Evolutionary conservation across 2,113 vertebrate species (phyloP).

Genomic region (Xenopus laevis): DNA sequence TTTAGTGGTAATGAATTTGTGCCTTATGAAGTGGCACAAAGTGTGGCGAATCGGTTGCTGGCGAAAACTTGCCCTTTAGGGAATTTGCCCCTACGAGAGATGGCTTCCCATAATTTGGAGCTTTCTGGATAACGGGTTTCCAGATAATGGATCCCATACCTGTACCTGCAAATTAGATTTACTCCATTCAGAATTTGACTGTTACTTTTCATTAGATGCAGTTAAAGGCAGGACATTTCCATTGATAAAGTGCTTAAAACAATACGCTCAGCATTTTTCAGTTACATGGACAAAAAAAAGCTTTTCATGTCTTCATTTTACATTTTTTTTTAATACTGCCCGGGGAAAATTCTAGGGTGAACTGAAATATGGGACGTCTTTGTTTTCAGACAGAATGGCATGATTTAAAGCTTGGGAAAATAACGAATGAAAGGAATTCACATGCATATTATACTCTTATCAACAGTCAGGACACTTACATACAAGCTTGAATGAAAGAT

Average conservation of each 20-base stretch:
- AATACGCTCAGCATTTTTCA: not conserved
- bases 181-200: too few relatives aligned
- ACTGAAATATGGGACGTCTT: not conserved
- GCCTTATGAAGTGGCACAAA: too few relatives aligned
- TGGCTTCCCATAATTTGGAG: too few relatives aligned
- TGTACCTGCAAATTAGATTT: too few relatives aligned
- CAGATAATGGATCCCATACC: too few relatives aligned
- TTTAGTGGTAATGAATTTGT: too few relatives aligned
- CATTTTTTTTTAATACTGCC: not conserved
- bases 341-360: not conserved
- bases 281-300: not conserved
- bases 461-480: not conserved
- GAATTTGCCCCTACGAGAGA: too few relatives aligned
- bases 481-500: not conserved
- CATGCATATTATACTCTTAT: not conserved
- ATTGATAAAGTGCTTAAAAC: slow-evolving; percentile 1
- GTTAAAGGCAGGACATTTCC: not conserved
- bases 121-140: too few relatives aligned
- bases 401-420: not conserved
- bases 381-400: not conserved
- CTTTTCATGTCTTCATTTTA: not conserved
- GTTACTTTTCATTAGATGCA: not conserved
- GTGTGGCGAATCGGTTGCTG: too few relatives aligned
- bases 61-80: too few relatives aligned
- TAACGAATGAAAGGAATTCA: not conserved